A percentile compares a stretch with the other conserved stretches of the same genome.
These are phyloP conservation scores for Alviniconcha strummeri DNA, from an alignment of 2,888 invertebrate genomes.

Conservation along the genomic window DNA sequence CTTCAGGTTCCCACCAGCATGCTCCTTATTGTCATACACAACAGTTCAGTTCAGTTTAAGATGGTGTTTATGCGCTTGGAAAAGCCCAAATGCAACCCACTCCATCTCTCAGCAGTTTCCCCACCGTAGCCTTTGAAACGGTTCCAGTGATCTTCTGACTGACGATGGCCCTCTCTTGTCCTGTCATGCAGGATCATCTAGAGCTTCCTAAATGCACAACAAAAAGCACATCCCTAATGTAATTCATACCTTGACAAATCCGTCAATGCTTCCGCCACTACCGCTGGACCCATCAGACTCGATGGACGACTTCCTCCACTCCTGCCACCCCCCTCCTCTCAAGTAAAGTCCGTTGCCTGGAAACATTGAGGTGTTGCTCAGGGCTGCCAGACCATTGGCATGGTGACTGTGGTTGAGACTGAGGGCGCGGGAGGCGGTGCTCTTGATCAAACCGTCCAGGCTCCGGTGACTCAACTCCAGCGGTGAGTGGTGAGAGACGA, in stretches of 20 bases:
- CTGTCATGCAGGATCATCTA: no score
- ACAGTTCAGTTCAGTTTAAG: no score
- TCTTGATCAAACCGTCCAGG: conserved; percentile 19
- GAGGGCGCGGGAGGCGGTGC: neutral
- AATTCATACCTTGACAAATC: neutral
- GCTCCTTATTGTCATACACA: no score
- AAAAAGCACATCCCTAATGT: no score
- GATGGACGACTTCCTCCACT: neutral
- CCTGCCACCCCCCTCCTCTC: neutral
- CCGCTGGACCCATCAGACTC: conserved; percentile 19
- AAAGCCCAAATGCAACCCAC: no score
- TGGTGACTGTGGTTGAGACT: conserved; percentile 13
- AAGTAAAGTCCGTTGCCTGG: neutral
- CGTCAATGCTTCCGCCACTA: conserved; percentile 8
- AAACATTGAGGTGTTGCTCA: neutral
- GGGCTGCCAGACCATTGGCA: neutral
- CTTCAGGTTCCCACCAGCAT: no score
- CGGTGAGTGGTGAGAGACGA: conserved; percentile 15
- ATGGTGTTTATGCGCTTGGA: no score
- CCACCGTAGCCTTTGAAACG: no score
- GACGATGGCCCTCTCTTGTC: no score
- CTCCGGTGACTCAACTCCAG: neutral
- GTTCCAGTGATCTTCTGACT: no score
- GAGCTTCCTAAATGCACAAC: no score
- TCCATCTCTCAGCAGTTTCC: no score